Evolutionary conservation across 2,113 vertebrate genomes (phyloP).

Genomic region (Brachypteracias leptosomus): DNA sequence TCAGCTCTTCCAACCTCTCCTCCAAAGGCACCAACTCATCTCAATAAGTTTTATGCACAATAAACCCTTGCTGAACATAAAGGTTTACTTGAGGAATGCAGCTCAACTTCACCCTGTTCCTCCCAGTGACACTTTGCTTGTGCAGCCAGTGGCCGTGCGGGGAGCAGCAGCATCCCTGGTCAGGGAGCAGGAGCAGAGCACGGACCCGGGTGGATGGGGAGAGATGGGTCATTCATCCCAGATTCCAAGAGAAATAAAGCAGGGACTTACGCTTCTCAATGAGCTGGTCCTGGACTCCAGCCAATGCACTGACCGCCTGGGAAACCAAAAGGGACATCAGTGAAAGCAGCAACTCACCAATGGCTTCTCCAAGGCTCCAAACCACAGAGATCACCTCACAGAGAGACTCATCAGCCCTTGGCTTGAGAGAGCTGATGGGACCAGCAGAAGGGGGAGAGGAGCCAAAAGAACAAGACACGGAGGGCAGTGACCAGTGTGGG

Average conservation of each 20-base stretch:
- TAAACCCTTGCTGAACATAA: neutral
- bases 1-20: neutral
- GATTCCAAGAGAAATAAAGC: neutral
- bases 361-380: accelerated
- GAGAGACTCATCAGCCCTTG: neutral
- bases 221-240: neutral
- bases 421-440: neutral
- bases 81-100: neutral
- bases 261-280: slow-evolving; percentile 93
- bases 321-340: neutral
- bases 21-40: neutral
- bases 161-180: neutral
- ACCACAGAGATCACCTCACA: neutral
- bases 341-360: neutral
- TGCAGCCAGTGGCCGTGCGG: neutral
- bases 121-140: neutral
- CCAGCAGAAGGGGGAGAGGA: neutral
- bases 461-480: neutral
- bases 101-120: neutral
- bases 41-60: neutral
- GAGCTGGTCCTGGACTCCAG: slow-evolving; percentile 96
- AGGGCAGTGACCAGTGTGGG: accelerated
- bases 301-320: slow-evolving; percentile 93
- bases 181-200: accelerated
- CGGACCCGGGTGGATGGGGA: accelerated